Evolutionary conservation across 2,888 invertebrate species (phyloP).

Genomic region (Scaptomyza tumidula): DNA sequence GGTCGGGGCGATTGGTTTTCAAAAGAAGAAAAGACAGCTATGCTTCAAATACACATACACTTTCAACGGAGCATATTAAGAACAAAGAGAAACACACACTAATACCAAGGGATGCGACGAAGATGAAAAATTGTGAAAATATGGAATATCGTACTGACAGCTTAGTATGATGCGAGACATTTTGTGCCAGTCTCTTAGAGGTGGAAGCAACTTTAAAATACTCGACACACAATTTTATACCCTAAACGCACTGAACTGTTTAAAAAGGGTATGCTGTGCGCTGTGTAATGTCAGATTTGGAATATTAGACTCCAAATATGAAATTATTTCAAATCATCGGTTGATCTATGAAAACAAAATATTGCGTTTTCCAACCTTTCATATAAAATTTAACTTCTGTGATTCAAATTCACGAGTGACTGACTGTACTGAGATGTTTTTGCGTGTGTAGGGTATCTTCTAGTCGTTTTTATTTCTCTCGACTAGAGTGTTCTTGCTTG

Average conservation of each 20-base stretch:
- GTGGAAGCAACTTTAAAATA: slow-evolving; percentile 29
- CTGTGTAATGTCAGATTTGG: too few species aligned
- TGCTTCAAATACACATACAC: slow-evolving; percentile 26
- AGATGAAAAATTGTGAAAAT: slow-evolving; percentile 20
- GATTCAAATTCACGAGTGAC: too few species aligned
- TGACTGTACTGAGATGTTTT: background rate
- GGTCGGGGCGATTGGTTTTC: slow-evolving; percentile 40
- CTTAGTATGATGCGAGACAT: slow-evolving; percentile 59
- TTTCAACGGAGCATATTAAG: slow-evolving; percentile 55
- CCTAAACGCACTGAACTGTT: background rate
- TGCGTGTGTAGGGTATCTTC: background rate
- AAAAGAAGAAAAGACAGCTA: slow-evolving; percentile 37
- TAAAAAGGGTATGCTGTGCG: background rate
- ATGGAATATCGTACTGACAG: slow-evolving; percentile 54
- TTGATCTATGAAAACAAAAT: too few species aligned
- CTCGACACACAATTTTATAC: slow-evolving; percentile 9
- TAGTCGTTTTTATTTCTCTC: background rate
- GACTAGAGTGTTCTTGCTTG: background rate
- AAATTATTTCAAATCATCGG: too few species aligned
- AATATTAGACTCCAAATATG: too few species aligned
- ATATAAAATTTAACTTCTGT: too few species aligned
- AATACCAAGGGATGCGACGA: slow-evolving; percentile 13
- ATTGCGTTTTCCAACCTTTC: too few species aligned
- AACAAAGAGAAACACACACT: slow-evolving; percentile 51
- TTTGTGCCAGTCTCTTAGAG: slow-evolving; percentile 47